phyloP scores from a whole-genome alignment of 2,797 vertebrate species.

The Amblyopsis hoosieri region DNA sequence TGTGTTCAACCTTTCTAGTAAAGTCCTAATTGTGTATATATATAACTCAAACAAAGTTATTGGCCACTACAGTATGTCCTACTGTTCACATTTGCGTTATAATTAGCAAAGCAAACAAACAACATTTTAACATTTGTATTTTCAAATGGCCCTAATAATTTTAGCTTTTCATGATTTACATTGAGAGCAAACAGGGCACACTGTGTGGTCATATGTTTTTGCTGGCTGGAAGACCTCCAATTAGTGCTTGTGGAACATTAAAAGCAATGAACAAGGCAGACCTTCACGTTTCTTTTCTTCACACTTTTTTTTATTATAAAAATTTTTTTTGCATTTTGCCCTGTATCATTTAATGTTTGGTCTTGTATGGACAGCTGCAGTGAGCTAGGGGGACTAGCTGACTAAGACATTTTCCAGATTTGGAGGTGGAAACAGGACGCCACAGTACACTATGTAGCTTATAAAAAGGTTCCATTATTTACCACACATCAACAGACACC shows the following conservation, averaged over 20 bases:
- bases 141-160: not conserved
- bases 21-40: too few relatives aligned
- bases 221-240: conserved; percentile 49
- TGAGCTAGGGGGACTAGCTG: conserved; percentile 44
- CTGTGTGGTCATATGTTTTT: conserved; percentile 61
- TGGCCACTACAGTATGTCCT: too few relatives aligned
- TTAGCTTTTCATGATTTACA: conserved; percentile 11
- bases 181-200: conserved; percentile 26
- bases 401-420: conserved; percentile 52
- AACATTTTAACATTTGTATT: not conserved
- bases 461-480: not conserved
- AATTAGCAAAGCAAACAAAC: too few relatives aligned
- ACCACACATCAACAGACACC: too few relatives aligned
- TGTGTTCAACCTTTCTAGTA: too few relatives aligned
- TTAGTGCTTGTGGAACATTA: conserved; percentile 51
- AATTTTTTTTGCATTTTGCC: conserved; percentile 40
- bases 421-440: conserved; percentile 42
- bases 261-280: conserved; percentile 44
- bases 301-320: conserved; percentile 54
- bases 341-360: conserved; percentile 59
- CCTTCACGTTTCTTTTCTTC: conserved; percentile 44
- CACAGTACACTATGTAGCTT: conserved; percentile 3
- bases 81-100: too few relatives aligned
- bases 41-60: too few relatives aligned
- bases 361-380: conserved; percentile 74